Percentiles rank a stretch among this genome's conserved stretches.
phyloP scores from a whole-genome alignment of 2,797 vertebrate genomes.

The Hypotaenidia okinawae region DNA sequence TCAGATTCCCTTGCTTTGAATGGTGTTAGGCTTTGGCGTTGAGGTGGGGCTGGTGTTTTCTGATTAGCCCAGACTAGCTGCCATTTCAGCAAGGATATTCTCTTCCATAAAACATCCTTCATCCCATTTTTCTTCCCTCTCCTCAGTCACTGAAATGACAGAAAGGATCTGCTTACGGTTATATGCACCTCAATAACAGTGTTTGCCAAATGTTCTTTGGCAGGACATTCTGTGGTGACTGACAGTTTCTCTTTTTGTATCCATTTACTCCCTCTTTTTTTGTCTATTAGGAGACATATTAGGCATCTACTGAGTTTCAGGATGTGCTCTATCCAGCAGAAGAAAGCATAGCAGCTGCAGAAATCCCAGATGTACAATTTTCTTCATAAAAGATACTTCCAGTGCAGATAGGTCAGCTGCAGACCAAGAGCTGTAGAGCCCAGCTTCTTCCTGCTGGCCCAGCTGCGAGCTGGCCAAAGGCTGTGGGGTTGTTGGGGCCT shows the following conservation, averaged over 20 bases:
- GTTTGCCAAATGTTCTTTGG: constrained; percentile 11
- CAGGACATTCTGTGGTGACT: constrained; percentile 36
- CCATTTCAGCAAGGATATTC: neutral
- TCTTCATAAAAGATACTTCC: neutral
- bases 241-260: constrained; percentile 10
- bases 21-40: neutral
- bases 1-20: neutral
- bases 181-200: constrained; percentile 19
- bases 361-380: neutral
- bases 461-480: fast-evolving
- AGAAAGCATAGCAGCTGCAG: neutral
- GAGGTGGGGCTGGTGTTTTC: neutral
- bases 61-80: neutral
- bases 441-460: neutral
- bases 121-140: neutral
- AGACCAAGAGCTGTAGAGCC: neutral
- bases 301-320: neutral
- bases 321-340: neutral
- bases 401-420: neutral
- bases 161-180: constrained; percentile 44
- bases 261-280: neutral
- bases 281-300: neutral
- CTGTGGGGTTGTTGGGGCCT: neutral
- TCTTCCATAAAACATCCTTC: neutral
- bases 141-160: neutral